These are phyloP conservation scores for Lycocerus yunnanus DNA, from an alignment of 2,888 invertebrate species.

Conservation along the genomic window DNA sequence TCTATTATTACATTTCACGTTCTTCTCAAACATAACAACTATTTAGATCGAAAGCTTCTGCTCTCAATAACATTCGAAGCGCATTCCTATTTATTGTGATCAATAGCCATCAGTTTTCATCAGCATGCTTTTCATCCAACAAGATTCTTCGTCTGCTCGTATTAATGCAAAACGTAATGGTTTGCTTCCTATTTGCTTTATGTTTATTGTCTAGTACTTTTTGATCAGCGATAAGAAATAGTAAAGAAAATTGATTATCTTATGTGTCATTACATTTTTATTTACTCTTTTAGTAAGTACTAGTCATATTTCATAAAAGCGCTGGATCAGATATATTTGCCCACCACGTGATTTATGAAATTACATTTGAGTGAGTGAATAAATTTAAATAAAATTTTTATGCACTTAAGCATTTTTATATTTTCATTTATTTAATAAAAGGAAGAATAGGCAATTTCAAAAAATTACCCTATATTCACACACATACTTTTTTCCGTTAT, in stretches of 20 bases:
- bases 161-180: background rate
- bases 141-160: background rate
- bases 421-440: background rate
- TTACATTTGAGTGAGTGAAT: background rate
- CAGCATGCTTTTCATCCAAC: background rate
- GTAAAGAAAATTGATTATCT: background rate
- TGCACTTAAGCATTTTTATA: background rate
- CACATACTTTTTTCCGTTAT: too few species aligned
- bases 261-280: background rate
- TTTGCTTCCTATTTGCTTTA: background rate
- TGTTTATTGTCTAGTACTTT: background rate
- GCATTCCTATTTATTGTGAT: background rate
- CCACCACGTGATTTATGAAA: background rate
- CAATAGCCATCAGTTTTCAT: background rate
- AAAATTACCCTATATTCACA: too few species aligned
- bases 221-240: background rate
- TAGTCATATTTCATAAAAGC: background rate
- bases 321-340: background rate
- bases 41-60: background rate
- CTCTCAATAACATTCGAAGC: background rate
- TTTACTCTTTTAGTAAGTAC: background rate
- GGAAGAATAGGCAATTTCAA: too few species aligned
- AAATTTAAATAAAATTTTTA: background rate
- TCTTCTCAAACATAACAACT: background rate
- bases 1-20: background rate